Evolutionary conservation across 2,888 invertebrate genomes (phyloP).

Genomic region (Orgyia antiqua): DNA sequence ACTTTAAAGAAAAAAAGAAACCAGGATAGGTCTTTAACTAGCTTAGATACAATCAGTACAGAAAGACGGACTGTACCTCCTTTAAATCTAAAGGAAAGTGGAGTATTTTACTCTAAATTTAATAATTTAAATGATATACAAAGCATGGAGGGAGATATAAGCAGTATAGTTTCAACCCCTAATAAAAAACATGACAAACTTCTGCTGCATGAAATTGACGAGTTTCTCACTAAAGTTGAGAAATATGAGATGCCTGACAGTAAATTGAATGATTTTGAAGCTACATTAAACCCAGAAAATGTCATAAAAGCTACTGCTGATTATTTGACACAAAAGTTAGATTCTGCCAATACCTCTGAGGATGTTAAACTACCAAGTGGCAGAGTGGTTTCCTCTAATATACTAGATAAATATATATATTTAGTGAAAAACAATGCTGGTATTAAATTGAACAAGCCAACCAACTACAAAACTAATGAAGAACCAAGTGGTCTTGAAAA

Average conservation of each 20-base stretch:
- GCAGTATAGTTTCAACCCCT: constrained; percentile 66
- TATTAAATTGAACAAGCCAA: too few relatives aligned
- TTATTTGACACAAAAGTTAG: constrained; percentile 56
- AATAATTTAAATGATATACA: constrained; percentile 38
- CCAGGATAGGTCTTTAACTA: constrained; percentile 49
- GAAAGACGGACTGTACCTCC: constrained; percentile 30
- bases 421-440: constrained; percentile 52
- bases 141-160: constrained; percentile 71
- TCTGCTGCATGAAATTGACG: constrained; percentile 68
- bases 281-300: constrained; percentile 43
- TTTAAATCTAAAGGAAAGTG: constrained; percentile 32
- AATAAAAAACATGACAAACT: constrained; percentile 66
- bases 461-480: constrained; percentile 28
- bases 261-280: constrained; percentile 39
- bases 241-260: constrained; percentile 59
- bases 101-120: constrained; percentile 13
- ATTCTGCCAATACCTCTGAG: constrained; percentile 34
- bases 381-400: constrained; percentile 44
- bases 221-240: constrained; percentile 67
- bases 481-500: constrained; percentile 24
- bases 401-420: constrained; percentile 69
- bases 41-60: constrained; percentile 42
- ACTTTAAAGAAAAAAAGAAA: constrained; percentile 30
- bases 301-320: constrained; percentile 64
- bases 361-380: constrained; percentile 58